Base-by-base conservation (phyloP, 2,113 vertebrate species). In the Cepphus grylle region DNA sequence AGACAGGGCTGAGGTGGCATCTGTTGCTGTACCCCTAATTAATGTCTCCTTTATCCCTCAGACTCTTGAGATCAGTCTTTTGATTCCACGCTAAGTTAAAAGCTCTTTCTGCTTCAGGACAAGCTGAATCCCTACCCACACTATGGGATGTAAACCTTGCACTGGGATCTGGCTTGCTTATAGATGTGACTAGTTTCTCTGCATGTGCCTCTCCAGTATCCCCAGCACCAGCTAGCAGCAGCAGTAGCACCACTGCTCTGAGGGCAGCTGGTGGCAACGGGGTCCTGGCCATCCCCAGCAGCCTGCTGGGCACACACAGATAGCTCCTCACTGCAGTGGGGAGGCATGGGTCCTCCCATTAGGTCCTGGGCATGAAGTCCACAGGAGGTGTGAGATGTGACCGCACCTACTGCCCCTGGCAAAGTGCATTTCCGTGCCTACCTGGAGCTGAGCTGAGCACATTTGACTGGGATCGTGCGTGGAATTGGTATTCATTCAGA, bases 261-360 rank as follows among this genome's bases (percentile, higher is more conserved):
- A 19, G 22, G n/a, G 10, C 27, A 80, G 30, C 0, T 0, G 9
- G 20, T 30, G 40, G 34, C 26, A 29, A 18, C 2, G 2, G 12
- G 9, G 2, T 38, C 43, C 52, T 67, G 56, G 22, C 29, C 34
- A n/a, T 65, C 34, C 19, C 61, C 36, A 2, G 14, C 27, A 62
- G 42, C 50, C 8, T 88, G 36, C 12, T 55, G 49, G 36, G 36
- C n/a, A 30, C 8, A 32, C 22, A 36, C 32, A 36, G 13, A 12
- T 18, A 32, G 22, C 38, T 78, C 27, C 50, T 72, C 0, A 1
- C 61, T 67, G 40, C 19, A 8, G 25, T 34, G 50, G 18, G 12
- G 32, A 91, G 29, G n/a, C n/a, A 19, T 11, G 17, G 32, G 3
- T 50, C 4, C 52, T 17, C 12, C 8, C 1, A 2, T 56, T 27